Evolutionary conservation across 2,113 vertebrate species (phyloP).

Genomic region (Carassius gibelio): DNA sequence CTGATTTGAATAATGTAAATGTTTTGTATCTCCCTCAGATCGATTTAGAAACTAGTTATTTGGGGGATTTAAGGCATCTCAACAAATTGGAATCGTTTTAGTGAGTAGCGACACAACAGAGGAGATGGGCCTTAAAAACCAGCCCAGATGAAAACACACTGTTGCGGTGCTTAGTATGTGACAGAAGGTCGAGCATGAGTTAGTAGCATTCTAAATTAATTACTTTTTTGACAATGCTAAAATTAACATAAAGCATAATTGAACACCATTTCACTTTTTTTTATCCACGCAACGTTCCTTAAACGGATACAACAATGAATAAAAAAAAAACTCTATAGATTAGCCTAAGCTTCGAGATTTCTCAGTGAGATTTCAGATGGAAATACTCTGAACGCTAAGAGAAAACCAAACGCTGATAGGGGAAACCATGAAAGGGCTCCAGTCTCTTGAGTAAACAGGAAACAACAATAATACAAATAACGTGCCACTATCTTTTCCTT

Average conservation of each 20-base stretch:
- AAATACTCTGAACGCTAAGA: conserved; percentile 54
- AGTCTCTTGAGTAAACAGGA: conserved; percentile 65
- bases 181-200: neutral
- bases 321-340: too few relatives aligned
- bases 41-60: neutral
- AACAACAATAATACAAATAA: conserved; percentile 64
- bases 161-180: neutral
- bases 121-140: neutral
- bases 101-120: neutral
- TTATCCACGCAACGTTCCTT: neutral
- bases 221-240: neutral
- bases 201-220: neutral
- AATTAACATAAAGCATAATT: neutral
- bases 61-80: neutral
- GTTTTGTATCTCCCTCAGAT: neutral
- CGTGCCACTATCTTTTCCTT: conserved; percentile 43
- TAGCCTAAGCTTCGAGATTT: conserved; percentile 14
- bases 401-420: conserved; percentile 52
- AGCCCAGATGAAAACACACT: neutral
- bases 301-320: too few relatives aligned
- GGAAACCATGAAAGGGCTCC: conserved; percentile 53
- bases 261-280: neutral
- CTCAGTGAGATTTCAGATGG: conserved; percentile 52
- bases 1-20: neutral
- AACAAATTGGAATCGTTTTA: neutral